Evolutionary conservation across 2,888 invertebrate genomes (phyloP), one percentile per base, ranked within the genome.

Genomic region (Calameuta idolon): DNA sequence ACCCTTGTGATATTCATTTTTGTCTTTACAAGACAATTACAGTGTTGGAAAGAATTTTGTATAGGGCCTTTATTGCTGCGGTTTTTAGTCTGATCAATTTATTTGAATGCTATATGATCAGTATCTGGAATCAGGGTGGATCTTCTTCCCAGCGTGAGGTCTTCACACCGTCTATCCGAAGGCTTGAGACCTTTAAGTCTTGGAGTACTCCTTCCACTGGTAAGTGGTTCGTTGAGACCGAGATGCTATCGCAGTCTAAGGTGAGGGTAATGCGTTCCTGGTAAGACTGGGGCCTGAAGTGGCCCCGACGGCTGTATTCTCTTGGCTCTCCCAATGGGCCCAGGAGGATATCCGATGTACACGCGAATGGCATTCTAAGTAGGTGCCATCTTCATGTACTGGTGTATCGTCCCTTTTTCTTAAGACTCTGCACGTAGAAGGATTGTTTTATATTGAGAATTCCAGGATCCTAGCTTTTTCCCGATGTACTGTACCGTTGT

Each of bases 301-400:
- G 34, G 69, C 75, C 40, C 75, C 35, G 55, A 23, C 55, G 55
- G 23, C 35, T 75, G 37, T 77, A 68, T 34, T 34, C 40, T 55
- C 40, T 34, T 73, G 55, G 73, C 34, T 37, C 68, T 69, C 75
- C 33, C 23, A 34, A n/a, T 69, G 77, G 68, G 68, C 75, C 73
- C 78, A 78, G 78, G 9, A 55, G 55, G 78, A 78, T 76, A 78
- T 78, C 78, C 78, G 78, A 78, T 55, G 73, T 73, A 71, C 30
- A 78, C 73, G 78, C 31, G 75, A 69, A 76, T 71, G 69, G 78
- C 78, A 78, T 78, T 73, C 55, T 78, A 78, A 78, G 76, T 78
- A 68, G 76, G 68, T 74, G 35, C 23, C 35, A 34, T 74, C 74
- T 30, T 74, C 23, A 35, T 34, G 35, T 74, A 35, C 74, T 74